phyloP scores from a whole-genome alignment of 2,797 vertebrate species.

The Enteromius thamalakanensis region DNA sequence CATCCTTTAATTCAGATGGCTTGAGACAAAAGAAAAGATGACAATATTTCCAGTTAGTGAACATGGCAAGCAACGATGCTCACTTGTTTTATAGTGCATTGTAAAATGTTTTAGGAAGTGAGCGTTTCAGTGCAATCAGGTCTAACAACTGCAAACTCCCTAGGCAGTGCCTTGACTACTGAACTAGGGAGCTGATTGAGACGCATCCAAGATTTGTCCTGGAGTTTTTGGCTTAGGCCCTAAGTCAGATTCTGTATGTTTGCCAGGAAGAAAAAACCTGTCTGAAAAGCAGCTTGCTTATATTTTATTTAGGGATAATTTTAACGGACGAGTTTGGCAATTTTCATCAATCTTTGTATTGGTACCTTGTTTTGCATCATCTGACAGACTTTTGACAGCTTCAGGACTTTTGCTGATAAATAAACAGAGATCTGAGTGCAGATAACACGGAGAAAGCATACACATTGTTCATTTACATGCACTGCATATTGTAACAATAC shows the following conservation, averaged over 20 bases:
- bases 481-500: not conserved
- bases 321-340: not conserved
- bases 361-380: not conserved
- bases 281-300: not conserved
- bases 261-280: not conserved
- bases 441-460: not conserved
- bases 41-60: not conserved
- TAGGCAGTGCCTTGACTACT: conserved; percentile 4
- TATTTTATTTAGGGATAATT: not conserved
- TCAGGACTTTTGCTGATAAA: not conserved
- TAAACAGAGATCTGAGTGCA: not conserved
- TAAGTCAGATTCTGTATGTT: not conserved
- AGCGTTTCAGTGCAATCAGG: not conserved
- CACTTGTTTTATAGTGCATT: not conserved
- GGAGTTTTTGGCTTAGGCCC: not conserved
- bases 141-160: not conserved
- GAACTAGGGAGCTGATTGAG: conserved; percentile 1
- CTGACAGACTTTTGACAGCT: not conserved
- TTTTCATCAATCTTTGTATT: not conserved
- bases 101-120: not conserved
- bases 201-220: not conserved
- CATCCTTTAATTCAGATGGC: not conserved
- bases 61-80: not conserved
- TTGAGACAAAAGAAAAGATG: not conserved
- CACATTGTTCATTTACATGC: not conserved